Percentiles rank a stretch among this genome's conserved stretches.
Conservation (phyloP, 2,113 vertebrate species). For the Chaetura pelagica region DNA sequence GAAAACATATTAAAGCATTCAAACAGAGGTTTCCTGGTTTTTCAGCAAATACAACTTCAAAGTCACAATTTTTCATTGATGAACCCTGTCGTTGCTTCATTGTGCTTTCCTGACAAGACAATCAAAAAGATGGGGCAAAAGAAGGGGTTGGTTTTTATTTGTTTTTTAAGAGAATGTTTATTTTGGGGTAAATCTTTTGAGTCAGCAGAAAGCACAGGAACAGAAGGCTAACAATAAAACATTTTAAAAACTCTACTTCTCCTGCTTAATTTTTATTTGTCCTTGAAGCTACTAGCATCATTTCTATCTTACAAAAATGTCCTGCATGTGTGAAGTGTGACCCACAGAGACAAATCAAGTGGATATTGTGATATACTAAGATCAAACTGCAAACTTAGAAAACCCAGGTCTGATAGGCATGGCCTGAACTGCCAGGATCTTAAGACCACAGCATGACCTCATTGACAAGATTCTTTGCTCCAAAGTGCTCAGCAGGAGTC, state of each 20-base stretch:
- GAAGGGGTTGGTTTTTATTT: accelerated
- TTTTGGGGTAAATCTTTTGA: neutral
- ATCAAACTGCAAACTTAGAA: neutral
- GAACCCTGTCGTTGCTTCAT: neutral
- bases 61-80: neutral
- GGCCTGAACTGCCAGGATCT: neutral
- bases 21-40: neutral
- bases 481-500: neutral
- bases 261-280: neutral
- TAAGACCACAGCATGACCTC: neutral
- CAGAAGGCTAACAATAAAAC: neutral
- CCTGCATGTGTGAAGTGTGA: neutral
- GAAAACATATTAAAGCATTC: neutral
- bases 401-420: neutral
- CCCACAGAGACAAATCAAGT: neutral
- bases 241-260: neutral
- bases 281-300: neutral
- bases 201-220: neutral
- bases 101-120: neutral
- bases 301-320: neutral
- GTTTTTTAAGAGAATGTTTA: neutral
- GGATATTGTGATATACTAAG: neutral
- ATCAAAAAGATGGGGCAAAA: neutral
- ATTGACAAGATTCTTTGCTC: neutral
- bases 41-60: neutral